phyloP scores from a whole-genome alignment of 2,113 vertebrate species.

The Bubo blakistoni region DNA sequence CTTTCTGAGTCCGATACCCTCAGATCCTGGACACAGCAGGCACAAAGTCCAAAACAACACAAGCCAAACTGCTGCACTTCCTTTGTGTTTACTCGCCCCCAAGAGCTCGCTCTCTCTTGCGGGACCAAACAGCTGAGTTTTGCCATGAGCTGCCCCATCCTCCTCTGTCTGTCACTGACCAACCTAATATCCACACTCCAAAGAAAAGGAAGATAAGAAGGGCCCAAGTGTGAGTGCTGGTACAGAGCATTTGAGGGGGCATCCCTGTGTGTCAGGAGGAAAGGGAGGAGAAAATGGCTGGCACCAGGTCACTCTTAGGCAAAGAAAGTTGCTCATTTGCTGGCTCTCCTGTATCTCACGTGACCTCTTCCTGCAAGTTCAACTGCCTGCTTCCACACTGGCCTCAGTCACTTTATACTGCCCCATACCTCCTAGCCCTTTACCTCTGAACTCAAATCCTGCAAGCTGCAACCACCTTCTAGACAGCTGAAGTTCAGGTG shows the following conservation, averaged over 20 bases:
- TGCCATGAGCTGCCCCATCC: background rate
- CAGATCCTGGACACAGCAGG: background rate
- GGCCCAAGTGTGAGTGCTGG: background rate
- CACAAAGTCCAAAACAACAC: background rate
- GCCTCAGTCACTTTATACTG: background rate
- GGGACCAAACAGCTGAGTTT: background rate
- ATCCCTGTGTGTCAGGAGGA: background rate
- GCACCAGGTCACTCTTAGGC: background rate
- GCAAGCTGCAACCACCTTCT: background rate
- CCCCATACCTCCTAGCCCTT: background rate
- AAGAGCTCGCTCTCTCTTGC: background rate
- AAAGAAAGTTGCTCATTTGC: background rate
- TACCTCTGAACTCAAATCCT: background rate
- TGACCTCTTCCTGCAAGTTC: background rate
- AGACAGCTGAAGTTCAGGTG: background rate
- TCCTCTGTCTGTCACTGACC: background rate
- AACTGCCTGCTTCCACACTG: background rate
- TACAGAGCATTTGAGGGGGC: background rate
- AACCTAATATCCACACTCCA: background rate
- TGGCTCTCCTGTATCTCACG: background rate
- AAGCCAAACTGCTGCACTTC: background rate
- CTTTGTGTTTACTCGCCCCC: background rate
- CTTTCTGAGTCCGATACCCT: background rate
- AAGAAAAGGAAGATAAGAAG: background rate
- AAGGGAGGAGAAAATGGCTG: background rate